These are phyloP conservation scores for Hemicentrotus pulcherrimus DNA, from an alignment of 35 echinoderm and acorn worm genomes.

Conservation along the genomic window DNA sequence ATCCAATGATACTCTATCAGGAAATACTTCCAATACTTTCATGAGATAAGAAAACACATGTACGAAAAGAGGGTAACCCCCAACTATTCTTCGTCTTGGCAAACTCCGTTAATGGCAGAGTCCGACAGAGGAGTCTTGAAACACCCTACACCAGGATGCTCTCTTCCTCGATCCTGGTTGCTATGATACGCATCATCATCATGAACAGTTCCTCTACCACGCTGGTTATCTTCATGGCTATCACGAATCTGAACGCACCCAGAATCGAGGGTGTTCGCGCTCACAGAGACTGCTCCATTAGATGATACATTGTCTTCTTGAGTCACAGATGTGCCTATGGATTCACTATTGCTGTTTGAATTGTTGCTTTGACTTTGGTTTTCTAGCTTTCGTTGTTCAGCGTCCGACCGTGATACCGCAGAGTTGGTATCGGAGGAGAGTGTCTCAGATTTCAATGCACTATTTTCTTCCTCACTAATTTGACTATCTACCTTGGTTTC, in stretches of 20 bases:
- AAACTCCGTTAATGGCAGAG: neutral
- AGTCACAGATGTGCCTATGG: neutral
- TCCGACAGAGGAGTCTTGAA: neutral
- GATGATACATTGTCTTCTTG: neutral
- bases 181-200: neutral
- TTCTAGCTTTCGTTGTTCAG: neutral
- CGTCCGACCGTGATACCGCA: neutral
- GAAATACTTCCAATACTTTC: no score
- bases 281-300: neutral
- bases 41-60: neutral
- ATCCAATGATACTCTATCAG: no score
- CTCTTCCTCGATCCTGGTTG: neutral
- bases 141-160: neutral
- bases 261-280: neutral
- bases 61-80: neutral
- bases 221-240: neutral
- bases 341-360: neutral
- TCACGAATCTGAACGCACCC: neutral
- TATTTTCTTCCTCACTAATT: neutral
- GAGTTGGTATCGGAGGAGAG: neutral
- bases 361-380: neutral
- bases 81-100: neutral
- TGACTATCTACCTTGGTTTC: neutral
- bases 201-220: neutral
- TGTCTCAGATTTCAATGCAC: neutral